Conservation (phyloP, 2,113 vertebrate species). For the Charina bottae region DNA sequence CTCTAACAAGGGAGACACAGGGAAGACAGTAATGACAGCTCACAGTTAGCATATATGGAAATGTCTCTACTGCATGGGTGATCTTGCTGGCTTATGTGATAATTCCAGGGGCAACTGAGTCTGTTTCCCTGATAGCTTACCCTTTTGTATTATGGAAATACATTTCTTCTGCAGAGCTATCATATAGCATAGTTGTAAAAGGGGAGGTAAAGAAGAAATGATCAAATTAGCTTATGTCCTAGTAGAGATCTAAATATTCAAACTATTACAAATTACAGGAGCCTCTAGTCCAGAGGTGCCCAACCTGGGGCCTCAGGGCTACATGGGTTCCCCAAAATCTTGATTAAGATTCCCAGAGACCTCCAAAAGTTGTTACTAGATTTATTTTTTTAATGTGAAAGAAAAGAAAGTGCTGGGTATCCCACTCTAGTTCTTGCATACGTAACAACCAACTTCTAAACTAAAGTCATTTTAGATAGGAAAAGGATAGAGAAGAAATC, state of each 20-base stretch:
- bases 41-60: background rate
- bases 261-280: background rate
- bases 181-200: background rate
- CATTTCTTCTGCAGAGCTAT: background rate
- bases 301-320: background rate
- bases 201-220: background rate
- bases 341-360: no score
- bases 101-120: background rate
- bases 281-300: background rate
- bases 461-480: background rate
- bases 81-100: background rate
- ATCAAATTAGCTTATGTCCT: background rate
- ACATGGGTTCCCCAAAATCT: no score
- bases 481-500: background rate
- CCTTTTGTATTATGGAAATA: background rate
- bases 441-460: background rate
- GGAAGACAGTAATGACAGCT: background rate
- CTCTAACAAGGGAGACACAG: no score
- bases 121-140: background rate
- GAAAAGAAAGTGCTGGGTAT: no score
- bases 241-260: background rate
- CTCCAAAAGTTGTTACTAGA: no score
- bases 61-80: background rate
- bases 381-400: no score
- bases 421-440: no score